phyloP scores from a whole-genome alignment of 2,888 invertebrate species.

The Lithosia quadra region DNA sequence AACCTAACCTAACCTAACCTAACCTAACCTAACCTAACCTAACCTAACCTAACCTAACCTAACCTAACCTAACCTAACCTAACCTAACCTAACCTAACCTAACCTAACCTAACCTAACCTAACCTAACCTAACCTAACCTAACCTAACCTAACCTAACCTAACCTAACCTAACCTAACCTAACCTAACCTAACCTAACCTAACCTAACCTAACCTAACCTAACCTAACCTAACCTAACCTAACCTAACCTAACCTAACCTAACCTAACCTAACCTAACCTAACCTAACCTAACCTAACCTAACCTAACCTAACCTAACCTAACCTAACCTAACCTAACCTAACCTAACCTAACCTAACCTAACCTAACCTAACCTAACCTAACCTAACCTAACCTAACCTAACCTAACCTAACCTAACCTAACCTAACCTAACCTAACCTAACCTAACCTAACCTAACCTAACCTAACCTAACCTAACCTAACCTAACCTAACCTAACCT shows the following conservation, averaged over 20 bases:
- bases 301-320: slow-evolving; percentile 27
- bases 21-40: no score
- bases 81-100: no score
- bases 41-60: no score
- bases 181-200: slow-evolving; percentile 27
- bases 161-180: slow-evolving; percentile 27
- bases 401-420: no score
- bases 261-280: slow-evolving; percentile 24
- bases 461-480: no score
- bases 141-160: slow-evolving; percentile 27
- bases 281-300: slow-evolving; percentile 28
- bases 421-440: no score
- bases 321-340: slow-evolving; percentile 31
- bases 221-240: slow-evolving; percentile 27
- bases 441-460: no score
- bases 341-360: slow-evolving; percentile 34
- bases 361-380: slow-evolving; percentile 32
- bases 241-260: slow-evolving; percentile 29
- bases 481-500: no score
- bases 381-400: slow-evolving; percentile 34
- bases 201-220: slow-evolving; percentile 27
- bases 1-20: no score
- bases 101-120: slow-evolving; percentile 14
- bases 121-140: slow-evolving; percentile 28
- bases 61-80: no score